Evolutionary conservation across 2,113 vertebrate genomes (phyloP).

Genomic region (Stomatorhinus ivindoensis): DNA sequence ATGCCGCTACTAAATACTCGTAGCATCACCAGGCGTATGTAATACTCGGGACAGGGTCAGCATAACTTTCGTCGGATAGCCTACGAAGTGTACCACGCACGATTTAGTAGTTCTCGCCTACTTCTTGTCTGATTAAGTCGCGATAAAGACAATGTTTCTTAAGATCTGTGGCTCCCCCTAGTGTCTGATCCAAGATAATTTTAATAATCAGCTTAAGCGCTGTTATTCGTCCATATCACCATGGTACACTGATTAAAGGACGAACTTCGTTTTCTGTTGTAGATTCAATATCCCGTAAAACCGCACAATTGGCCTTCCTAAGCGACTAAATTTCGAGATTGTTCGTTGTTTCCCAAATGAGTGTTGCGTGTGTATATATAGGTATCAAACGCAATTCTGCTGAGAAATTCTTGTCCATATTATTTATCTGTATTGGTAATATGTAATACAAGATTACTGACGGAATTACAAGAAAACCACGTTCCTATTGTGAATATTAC

Average conservation of each 20-base stretch:
- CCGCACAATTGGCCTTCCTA: not conserved
- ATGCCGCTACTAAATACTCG: not conserved
- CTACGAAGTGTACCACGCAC: not conserved
- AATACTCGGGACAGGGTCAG: not conserved
- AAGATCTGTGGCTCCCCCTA: slow-evolving; percentile 86
- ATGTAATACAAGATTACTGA: not conserved
- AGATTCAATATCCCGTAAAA: not conserved
- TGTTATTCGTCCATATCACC: not conserved
- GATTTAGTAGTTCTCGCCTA: not conserved
- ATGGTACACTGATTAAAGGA: not conserved
- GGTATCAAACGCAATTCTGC: not conserved
- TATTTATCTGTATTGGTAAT: not conserved
- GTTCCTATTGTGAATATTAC: not conserved
- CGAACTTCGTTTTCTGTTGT: not conserved
- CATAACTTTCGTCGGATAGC: not conserved
- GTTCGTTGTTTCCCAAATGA: not conserved
- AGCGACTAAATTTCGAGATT: not conserved
- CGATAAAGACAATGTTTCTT: slow-evolving; percentile 64
- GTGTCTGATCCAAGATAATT: slow-evolving; percentile 87
- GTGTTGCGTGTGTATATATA: not conserved
- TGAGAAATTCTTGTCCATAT: not conserved
- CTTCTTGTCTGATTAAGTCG: not conserved
- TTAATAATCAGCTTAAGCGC: slow-evolving; percentile 26
- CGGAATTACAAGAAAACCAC: not conserved
- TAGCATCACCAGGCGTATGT: not conserved